phyloP scores from a whole-genome alignment of 2,888 invertebrate species.

The Ellobium chinense region DNA sequence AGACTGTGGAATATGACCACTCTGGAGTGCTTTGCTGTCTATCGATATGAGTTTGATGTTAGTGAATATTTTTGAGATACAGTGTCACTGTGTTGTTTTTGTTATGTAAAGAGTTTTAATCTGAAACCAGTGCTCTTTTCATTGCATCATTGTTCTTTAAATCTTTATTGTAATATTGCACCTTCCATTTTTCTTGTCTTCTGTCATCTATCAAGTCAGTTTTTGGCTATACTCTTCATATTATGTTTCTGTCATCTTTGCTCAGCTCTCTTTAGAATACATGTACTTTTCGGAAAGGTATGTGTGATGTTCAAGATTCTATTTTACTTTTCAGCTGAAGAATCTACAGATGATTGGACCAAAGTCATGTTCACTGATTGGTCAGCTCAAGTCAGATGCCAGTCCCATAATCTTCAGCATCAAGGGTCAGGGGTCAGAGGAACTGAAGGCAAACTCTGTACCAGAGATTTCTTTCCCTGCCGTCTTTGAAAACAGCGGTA shows the following conservation, averaged over 20 bases:
- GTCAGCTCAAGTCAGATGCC: background rate
- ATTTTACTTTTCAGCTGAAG: too few species aligned
- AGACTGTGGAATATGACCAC: background rate
- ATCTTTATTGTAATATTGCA: too few species aligned
- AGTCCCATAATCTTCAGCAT: background rate
- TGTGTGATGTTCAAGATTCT: too few species aligned
- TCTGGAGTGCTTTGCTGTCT: background rate
- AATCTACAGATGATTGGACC: slow-evolving; percentile 1
- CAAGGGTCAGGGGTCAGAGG: background rate
- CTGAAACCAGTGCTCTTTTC: too few species aligned
- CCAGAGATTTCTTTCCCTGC: background rate
- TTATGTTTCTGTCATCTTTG: too few species aligned
- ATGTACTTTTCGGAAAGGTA: too few species aligned
- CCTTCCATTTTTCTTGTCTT: too few species aligned
- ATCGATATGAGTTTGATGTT: slow-evolving; percentile 1
- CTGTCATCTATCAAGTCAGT: too few species aligned
- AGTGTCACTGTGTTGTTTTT: background rate
- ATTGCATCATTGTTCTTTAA: too few species aligned
- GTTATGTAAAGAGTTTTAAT: background rate
- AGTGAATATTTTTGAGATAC: background rate
- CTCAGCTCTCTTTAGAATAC: too few species aligned
- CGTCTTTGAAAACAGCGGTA: background rate
- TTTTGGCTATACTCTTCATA: too few species aligned
- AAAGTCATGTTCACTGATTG: background rate
- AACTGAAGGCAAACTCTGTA: background rate